These are phyloP conservation scores for Lasioglossum marginatum DNA, from an alignment of 2,888 invertebrate species.

Conservation along the genomic window DNA sequence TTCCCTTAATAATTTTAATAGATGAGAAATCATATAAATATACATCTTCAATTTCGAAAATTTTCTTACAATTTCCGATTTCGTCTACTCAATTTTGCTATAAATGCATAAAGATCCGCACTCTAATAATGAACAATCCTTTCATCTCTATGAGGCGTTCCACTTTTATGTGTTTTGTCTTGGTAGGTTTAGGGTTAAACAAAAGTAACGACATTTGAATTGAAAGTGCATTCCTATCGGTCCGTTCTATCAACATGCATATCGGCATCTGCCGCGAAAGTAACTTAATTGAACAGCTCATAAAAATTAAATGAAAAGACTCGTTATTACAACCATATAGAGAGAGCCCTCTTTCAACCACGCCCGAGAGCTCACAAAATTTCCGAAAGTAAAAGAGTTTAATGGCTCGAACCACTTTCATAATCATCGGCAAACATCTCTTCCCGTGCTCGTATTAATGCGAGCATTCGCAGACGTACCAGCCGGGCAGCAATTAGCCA, in stretches of 20 bases:
- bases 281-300: neutral
- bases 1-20: too few relatives aligned
- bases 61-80: too few relatives aligned
- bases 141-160: too few relatives aligned
- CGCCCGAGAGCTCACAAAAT: neutral
- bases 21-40: too few relatives aligned
- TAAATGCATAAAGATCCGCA: too few relatives aligned
- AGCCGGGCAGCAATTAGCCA: neutral
- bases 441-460: neutral
- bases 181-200: too few relatives aligned
- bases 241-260: neutral
- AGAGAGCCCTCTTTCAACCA: neutral
- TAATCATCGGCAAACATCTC: neutral
- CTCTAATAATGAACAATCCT: too few relatives aligned
- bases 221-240: neutral
- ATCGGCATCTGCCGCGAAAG: neutral
- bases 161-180: too few relatives aligned
- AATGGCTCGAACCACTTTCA: conserved; percentile 1
- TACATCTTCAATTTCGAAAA: too few relatives aligned
- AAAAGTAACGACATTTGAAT: neutral
- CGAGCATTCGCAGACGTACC: conserved; percentile 4
- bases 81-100: too few relatives aligned
- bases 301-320: neutral
- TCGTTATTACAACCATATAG: neutral
- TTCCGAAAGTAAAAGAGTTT: neutral